phyloP scores from a whole-genome alignment of 1,140 invertebrate genomes.

The Hyles vespertilio region DNA sequence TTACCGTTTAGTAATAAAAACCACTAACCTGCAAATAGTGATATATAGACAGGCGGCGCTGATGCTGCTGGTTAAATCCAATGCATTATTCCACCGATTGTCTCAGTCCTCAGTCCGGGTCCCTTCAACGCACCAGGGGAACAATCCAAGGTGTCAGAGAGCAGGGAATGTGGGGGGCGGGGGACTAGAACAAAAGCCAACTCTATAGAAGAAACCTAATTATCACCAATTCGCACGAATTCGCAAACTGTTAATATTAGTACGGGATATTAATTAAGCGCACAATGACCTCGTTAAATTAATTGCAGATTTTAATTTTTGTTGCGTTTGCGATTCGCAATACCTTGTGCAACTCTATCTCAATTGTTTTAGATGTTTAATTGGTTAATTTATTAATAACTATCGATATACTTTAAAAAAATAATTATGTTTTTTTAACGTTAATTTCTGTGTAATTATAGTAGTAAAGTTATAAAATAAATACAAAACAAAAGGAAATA shows the following conservation, averaged over 20 bases:
- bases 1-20: too few species aligned
- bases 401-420: too few species aligned
- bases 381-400: too few species aligned
- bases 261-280: background rate
- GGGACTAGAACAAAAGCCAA: constrained; percentile 31
- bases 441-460: too few species aligned
- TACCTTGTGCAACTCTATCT: too few species aligned
- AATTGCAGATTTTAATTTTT: background rate
- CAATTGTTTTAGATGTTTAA: too few species aligned
- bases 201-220: too few species aligned
- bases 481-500: too few species aligned
- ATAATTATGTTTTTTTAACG: too few species aligned
- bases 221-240: too few species aligned
- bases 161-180: constrained; percentile 17
- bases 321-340: too few species aligned
- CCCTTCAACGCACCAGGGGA: constrained; percentile 22
- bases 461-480: too few species aligned
- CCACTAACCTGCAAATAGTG: constrained; percentile 47
- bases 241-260: background rate
- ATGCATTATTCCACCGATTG: constrained; percentile 45
- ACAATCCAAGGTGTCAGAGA: constrained; percentile 13
- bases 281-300: background rate
- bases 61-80: constrained; percentile 51
- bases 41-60: constrained; percentile 33
- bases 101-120: constrained; percentile 10